These are phyloP conservation scores for Chionoecetes opilio DNA, from an alignment of 1,140 invertebrate genomes.

Conservation along the genomic window DNA sequence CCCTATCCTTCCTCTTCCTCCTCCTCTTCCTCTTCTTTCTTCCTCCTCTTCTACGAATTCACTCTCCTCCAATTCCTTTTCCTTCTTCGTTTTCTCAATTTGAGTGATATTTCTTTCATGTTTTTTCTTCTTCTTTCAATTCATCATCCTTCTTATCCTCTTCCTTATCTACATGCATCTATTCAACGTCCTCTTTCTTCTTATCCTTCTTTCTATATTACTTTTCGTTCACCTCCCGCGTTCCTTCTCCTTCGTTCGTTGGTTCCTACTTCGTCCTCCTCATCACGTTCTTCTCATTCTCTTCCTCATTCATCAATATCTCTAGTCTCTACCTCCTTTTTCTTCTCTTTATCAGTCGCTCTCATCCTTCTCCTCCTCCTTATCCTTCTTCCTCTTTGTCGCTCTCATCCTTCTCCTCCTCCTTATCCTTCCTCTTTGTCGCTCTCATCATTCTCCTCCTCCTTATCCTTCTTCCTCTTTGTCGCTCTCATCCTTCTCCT, in stretches of 20 bases:
- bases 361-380: background rate
- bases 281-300: background rate
- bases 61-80: no score
- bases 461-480: background rate
- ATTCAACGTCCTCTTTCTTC: background rate
- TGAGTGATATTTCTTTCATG: background rate
- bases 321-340: background rate
- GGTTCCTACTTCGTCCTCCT: background rate
- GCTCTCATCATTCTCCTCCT: background rate
- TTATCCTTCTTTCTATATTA: background rate
- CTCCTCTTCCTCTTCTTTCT: no score
- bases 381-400: background rate
- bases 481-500: background rate
- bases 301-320: background rate
- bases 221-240: background rate
- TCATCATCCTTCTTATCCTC: background rate
- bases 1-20: no score
- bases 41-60: no score
- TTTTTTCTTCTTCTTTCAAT: background rate
- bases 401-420: background rate
- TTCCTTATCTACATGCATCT: background rate
- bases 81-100: background rate
- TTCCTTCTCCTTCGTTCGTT: background rate
- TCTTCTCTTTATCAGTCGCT: background rate
- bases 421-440: background rate